A percentile compares a stretch with the other conserved stretches of the same genome.
Evolutionary conservation across 1,140 invertebrate genomes (phyloP).

Genomic region (Drosophila quadrilineata): DNA sequence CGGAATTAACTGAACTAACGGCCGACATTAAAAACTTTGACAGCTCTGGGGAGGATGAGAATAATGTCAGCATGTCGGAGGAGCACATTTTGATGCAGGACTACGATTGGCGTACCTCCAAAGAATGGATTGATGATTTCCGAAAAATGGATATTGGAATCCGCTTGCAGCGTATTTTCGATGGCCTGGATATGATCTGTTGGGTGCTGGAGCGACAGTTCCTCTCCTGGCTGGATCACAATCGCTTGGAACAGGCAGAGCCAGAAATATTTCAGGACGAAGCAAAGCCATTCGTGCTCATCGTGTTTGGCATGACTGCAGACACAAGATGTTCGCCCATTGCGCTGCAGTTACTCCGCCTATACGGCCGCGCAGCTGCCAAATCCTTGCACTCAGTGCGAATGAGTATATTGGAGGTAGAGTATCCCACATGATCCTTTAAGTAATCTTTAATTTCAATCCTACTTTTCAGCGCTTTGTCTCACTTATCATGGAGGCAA

Average conservation of each 20-base stretch:
- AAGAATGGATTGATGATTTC: constrained; percentile 56
- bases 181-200: constrained; percentile 50
- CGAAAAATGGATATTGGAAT: constrained; percentile 42
- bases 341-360: constrained; percentile 38
- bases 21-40: constrained; percentile 30
- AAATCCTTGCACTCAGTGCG: constrained; percentile 35
- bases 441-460: background rate
- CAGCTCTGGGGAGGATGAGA: constrained; percentile 36
- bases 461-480: constrained; percentile 33
- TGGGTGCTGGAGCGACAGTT: constrained; percentile 56
- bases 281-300: constrained; percentile 41
- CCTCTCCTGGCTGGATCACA: constrained; percentile 58
- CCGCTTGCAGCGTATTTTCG: constrained; percentile 45
- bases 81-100: constrained; percentile 43
- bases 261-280: constrained; percentile 59
- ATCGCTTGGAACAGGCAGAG: constrained; percentile 50
- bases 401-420: constrained; percentile 39
- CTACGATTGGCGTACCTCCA: constrained; percentile 59
- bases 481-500: constrained; percentile 49
- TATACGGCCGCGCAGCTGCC: constrained; percentile 38
- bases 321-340: constrained; percentile 31
- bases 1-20: constrained; percentile 28
- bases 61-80: constrained; percentile 35
- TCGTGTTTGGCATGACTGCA: constrained; percentile 44
- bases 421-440: no score